A percentile compares a stretch with the other conserved stretches of the same genome.
These are phyloP conservation scores for Tupiocoris notatus DNA, from an alignment of 2,888 invertebrate genomes.

Conservation along the genomic window DNA sequence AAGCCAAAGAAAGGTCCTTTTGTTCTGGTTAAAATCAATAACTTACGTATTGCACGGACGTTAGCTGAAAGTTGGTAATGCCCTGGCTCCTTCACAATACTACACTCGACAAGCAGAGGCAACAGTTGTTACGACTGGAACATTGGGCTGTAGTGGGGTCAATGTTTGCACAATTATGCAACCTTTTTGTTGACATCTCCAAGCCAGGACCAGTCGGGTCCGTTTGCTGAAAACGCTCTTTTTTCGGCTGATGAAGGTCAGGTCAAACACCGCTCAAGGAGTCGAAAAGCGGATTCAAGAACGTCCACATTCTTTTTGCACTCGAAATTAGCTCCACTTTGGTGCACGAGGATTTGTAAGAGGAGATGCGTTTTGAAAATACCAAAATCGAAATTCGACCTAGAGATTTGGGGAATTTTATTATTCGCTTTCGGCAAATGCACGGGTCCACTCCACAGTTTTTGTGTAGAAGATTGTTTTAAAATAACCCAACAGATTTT, in stretches of 20 bases:
- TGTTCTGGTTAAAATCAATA: neutral
- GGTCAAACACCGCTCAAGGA: neutral
- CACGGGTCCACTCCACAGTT: too few species aligned
- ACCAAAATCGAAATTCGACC: neutral
- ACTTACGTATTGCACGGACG: neutral
- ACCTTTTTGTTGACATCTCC: slow-evolving; percentile 21
- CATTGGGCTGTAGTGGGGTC: slow-evolving; percentile 20
- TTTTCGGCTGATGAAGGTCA: slow-evolving; percentile 15
- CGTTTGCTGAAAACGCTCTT: slow-evolving; percentile 29
- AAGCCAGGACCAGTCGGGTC: neutral
- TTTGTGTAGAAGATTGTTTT: too few species aligned
- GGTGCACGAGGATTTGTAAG: neutral
- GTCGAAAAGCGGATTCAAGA: neutral
- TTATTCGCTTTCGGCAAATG: too few species aligned
- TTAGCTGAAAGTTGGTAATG: neutral
- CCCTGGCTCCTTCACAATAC: slow-evolving; percentile 23
- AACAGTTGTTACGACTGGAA: slow-evolving; percentile 23
- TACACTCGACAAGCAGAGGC: neutral
- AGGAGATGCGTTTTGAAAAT: too few species aligned
- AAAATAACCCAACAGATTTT: too few species aligned
- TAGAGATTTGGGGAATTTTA: too few species aligned
- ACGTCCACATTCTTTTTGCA: neutral
- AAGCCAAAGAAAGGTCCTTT: too few species aligned
- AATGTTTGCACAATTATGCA: slow-evolving; percentile 40
- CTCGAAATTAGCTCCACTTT: neutral